A percentile compares a stretch with the other conserved stretches of the same genome.
phyloP scores from a whole-genome alignment of 2,888 invertebrate genomes.

The Pterostichus madidus region DNA sequence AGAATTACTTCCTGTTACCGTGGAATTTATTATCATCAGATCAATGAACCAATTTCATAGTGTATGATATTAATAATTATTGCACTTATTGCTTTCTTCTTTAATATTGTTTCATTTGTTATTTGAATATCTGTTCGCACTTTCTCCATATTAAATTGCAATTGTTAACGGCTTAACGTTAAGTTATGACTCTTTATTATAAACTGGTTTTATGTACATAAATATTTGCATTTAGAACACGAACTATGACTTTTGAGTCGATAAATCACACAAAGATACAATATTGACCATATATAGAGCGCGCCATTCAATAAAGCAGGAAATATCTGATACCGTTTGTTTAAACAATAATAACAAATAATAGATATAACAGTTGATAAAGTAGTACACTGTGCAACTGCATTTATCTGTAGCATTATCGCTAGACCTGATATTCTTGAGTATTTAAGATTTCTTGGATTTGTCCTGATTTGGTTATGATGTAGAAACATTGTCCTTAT shows the following conservation, averaged over 20 bases:
- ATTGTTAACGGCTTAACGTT: slow-evolving; percentile 15
- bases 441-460: slow-evolving; percentile 15
- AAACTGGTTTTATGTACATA: slow-evolving; percentile 27
- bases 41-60: neutral
- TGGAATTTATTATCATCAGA: neutral
- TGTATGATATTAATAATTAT: neutral
- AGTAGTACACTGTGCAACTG: slow-evolving; percentile 27
- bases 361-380: slow-evolving; percentile 31
- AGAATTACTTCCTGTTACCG: slow-evolving; percentile 10
- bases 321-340: slow-evolving; percentile 51
- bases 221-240: slow-evolving; percentile 53
- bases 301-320: slow-evolving; percentile 21
- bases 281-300: slow-evolving; percentile 18
- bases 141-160: slow-evolving; percentile 24
- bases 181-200: slow-evolving; percentile 4
- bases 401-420: slow-evolving; percentile 32
- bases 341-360: slow-evolving; percentile 48
- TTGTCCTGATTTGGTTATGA: neutral
- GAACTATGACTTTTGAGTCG: slow-evolving; percentile 29
- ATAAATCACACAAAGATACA: slow-evolving; percentile 28
- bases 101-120: neutral
- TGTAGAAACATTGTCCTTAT: neutral
- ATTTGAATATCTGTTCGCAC: neutral
- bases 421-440: neutral
- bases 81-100: neutral